Conservation (phyloP, 2,113 vertebrate genomes). For the Trachemys scripta region DNA sequence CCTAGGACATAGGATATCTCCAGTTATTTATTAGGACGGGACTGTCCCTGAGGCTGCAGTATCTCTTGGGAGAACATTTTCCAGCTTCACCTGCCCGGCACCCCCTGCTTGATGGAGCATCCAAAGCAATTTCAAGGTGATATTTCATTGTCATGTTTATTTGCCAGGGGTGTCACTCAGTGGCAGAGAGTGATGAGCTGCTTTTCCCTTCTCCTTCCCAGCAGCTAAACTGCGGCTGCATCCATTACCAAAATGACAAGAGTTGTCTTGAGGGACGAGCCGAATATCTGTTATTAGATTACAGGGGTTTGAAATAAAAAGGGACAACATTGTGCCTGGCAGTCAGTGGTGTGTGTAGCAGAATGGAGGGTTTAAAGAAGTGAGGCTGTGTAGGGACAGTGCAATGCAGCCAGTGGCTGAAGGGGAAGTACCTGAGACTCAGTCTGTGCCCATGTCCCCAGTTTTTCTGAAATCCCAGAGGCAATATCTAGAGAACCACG, state of each 20-base stretch:
- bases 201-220: neutral
- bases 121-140: slow-evolving; percentile 65
- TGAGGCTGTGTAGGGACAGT: neutral
- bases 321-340: accelerated
- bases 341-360: neutral
- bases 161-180: slow-evolving; percentile 58
- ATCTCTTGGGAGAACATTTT: slow-evolving; percentile 60
- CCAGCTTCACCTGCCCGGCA: slow-evolving; percentile 54
- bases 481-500: neutral
- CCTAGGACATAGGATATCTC: too few relatives aligned
- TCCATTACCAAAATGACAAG: neutral
- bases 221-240: neutral
- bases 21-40: neutral
- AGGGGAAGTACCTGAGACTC: too few relatives aligned
- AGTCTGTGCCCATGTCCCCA: neutral
- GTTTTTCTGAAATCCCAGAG: neutral
- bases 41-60: slow-evolving; percentile 37
- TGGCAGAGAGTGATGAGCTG: neutral
- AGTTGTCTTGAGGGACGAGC: accelerated
- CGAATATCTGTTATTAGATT: accelerated
- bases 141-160: slow-evolving; percentile 72
- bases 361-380: neutral
- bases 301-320: accelerated
- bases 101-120: slow-evolving; percentile 58
- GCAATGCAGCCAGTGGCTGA: too few relatives aligned